Percentiles rank a stretch among this genome's conserved stretches.
These are phyloP conservation scores for Sycophaga agraensis DNA, from an alignment of 1,140 invertebrate species.

Conservation along the genomic window DNA sequence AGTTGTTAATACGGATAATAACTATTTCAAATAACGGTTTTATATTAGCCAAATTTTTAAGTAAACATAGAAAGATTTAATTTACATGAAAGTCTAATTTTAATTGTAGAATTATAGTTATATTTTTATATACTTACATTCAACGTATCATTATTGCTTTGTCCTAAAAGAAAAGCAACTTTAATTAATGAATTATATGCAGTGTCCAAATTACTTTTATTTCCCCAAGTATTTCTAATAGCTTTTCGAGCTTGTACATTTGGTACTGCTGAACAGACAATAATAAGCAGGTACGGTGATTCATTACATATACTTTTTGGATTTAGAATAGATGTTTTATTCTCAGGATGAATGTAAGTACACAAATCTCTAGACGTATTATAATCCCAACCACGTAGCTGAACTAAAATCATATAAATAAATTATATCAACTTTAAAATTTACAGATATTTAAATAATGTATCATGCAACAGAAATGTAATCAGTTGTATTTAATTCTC, in stretches of 20 bases:
- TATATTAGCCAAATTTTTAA: too few relatives aligned
- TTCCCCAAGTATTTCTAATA: constrained; percentile 82
- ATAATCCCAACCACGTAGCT: constrained; percentile 70
- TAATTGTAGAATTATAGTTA: background rate
- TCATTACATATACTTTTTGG: constrained; percentile 62
- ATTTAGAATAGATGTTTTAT: constrained; percentile 67
- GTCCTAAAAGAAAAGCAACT: constrained; percentile 62
- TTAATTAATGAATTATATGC: constrained; percentile 50
- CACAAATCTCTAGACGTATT: constrained; percentile 72
- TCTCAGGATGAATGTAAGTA: constrained; percentile 70
- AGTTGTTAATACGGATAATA: too few relatives aligned
- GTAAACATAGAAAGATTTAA: too few relatives aligned
- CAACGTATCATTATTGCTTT: constrained; percentile 59
- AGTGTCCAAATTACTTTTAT: constrained; percentile 61
- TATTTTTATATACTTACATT: constrained; percentile 51
- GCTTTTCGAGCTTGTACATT: constrained; percentile 69
- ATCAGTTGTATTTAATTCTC: too few relatives aligned
- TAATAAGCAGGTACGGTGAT: constrained; percentile 67
- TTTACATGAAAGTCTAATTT: too few relatives aligned
- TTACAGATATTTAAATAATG: too few relatives aligned
- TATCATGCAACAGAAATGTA: too few relatives aligned
- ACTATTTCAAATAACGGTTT: too few relatives aligned
- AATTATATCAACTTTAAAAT: constrained; percentile 7
- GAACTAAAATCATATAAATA: constrained; percentile 52
- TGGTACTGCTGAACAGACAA: constrained; percentile 71